Evolutionary conservation across 2,113 vertebrate genomes (phyloP).

Genomic region (Cinclus cinclus): DNA sequence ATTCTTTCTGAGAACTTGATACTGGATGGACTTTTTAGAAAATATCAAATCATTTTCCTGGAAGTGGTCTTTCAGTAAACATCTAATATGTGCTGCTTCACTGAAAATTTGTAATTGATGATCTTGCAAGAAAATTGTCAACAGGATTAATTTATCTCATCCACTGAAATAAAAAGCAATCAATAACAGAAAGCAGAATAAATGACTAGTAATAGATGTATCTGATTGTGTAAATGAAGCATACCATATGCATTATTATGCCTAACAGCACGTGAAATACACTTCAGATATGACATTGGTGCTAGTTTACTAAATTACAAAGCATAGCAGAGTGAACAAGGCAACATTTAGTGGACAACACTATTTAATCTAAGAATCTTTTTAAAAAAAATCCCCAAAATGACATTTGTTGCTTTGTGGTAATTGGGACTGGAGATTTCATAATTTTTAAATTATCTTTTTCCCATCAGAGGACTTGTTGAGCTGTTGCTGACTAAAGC

Average conservation of each 20-base stretch:
- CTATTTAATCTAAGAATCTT: background rate
- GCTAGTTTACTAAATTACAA: conserved; percentile 50
- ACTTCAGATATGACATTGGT: background rate
- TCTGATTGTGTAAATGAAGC: conserved; percentile 64
- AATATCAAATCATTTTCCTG: background rate
- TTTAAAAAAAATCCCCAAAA: background rate
- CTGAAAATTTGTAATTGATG: background rate
- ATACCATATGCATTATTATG: conserved; percentile 45
- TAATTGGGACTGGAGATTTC: background rate
- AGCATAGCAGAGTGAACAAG: background rate
- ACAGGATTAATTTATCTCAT: conserved; percentile 47
- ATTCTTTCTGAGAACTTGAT: background rate
- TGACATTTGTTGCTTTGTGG: background rate
- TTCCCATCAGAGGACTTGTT: background rate
- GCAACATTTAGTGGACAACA: background rate
- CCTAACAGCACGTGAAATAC: conserved; percentile 52
- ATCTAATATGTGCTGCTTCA: background rate
- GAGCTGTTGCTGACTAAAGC: conserved; percentile 10
- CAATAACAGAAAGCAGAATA: conserved; percentile 54
- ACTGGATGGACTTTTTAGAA: background rate
- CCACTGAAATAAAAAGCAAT: conserved; percentile 47
- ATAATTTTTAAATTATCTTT: background rate
- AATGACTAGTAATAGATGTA: conserved; percentile 43
- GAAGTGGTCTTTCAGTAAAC: background rate
- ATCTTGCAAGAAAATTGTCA: conserved; percentile 11